Base-by-base conservation (phyloP, 2,888 invertebrate species). In the Volucella zonaria region DNA sequence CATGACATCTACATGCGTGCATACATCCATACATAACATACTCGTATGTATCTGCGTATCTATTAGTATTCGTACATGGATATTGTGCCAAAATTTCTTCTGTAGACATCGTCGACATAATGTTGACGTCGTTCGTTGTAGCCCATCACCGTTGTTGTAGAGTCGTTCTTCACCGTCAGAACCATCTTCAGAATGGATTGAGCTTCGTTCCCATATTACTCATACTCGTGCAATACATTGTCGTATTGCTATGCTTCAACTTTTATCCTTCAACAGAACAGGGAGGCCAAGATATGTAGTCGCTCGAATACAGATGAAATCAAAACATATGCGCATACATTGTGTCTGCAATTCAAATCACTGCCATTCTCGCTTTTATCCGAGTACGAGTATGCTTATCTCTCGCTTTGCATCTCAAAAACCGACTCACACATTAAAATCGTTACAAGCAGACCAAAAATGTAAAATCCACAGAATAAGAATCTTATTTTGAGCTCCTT, bases 291-390 rank as follows among this genome's bases (percentile, higher is more conserved):
- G 31, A 31, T 31, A 31, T 31, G n/a, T n/a, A n/a, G n/a, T 6
- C 31, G 6, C 6, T 31, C 31, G 31, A 31, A 6, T 38, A 79
- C 67, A 71, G 68, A 73, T 83, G 79, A 47, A 85, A 77, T 85
- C 85, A 85, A 85, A 85, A 80, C 85, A 81, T 76, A 85, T 85
- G 85, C 85, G 85, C 85, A 85, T 85, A 85, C 68, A 81, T 85
- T 85, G 73, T 73, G 85, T 85, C 85, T 85, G 85, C 81, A 73
- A 85, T 85, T 85, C 85, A 85, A 85, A 85, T 85, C 85, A 85
- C 85, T 77, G 85, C 81, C 80, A 85, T 85, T 81, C 31, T 31
- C 73, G 81, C 81, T 85, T 85, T 85, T 73, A 77, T 80, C 76
- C 31, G 31, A 31, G 31, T 31, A 31, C 31, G 31, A 31, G 31